Evolutionary conservation across 2,113 vertebrate species (phyloP).

Genomic region (Protobothrops flavoviridis): DNA sequence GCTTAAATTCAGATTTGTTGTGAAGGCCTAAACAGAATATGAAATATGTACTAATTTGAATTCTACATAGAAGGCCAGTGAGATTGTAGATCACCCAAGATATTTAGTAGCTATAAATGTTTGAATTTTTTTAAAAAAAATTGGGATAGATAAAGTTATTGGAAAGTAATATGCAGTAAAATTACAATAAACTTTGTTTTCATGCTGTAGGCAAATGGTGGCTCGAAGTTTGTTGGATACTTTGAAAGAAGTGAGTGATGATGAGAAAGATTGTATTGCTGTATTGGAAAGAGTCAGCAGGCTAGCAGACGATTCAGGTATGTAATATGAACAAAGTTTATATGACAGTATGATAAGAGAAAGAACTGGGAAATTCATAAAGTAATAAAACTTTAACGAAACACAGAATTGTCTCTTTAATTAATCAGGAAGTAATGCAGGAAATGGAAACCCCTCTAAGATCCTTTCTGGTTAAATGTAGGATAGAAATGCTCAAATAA

Average conservation of each 20-base stretch:
- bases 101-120: not conserved
- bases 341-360: conserved; percentile 27
- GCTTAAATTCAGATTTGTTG: not conserved
- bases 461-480: not conserved
- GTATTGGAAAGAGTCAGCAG: conserved; percentile 86
- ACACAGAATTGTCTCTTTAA: not conserved
- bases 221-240: conserved; percentile 89
- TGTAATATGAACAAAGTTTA: conserved; percentile 42
- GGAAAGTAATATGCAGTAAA: not conserved
- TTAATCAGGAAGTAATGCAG: not conserved
- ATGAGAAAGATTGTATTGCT: conserved; percentile 85
- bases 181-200: conserved; percentile 43
- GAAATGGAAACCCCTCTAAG: not conserved
- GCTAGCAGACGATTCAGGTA: conserved; percentile 88
- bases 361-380: not conserved
- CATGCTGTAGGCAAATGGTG: conserved; percentile 86
- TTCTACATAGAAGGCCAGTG: not conserved
- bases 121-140: not conserved
- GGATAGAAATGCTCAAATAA: not conserved
- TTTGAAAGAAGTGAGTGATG: conserved; percentile 87
- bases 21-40: not conserved
- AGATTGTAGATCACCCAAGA: not conserved
- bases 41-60: not conserved
- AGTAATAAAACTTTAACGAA: not conserved
- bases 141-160: not conserved